A percentile compares a stretch with the other conserved stretches of the same genome.
Evolutionary conservation across 2,888 invertebrate genomes (phyloP).

Genomic region (Sesamia inferens): DNA sequence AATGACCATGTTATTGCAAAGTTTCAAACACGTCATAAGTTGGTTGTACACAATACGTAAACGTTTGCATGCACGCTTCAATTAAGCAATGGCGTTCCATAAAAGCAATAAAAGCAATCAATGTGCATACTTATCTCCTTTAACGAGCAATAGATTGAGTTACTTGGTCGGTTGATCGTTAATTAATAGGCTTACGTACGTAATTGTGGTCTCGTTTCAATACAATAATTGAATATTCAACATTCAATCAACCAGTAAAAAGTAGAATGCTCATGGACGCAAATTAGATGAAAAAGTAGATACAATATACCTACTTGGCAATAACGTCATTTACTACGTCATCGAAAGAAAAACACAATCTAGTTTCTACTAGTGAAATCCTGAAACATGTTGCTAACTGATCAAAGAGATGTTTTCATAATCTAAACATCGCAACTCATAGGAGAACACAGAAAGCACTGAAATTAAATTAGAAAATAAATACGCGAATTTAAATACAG

Average conservation of each 20-base stretch:
- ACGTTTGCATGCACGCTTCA: slow-evolving; percentile 32
- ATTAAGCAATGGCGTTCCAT: slow-evolving; percentile 48
- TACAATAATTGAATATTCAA: slow-evolving; percentile 52
- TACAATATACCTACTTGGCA: slow-evolving; percentile 12
- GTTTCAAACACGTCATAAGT: slow-evolving; percentile 33
- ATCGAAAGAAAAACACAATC: slow-evolving; percentile 48
- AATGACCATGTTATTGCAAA: slow-evolving; percentile 24
- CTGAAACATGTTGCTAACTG: slow-evolving; percentile 57
- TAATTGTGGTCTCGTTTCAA: slow-evolving; percentile 39
- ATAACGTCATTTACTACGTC: slow-evolving; percentile 55
- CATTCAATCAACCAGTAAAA: slow-evolving; percentile 20
- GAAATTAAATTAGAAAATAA: slow-evolving; percentile 15
- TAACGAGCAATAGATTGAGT: slow-evolving; percentile 58
- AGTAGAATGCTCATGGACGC: slow-evolving; percentile 20
- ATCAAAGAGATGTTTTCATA: slow-evolving; percentile 61
- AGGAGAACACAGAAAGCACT: slow-evolving; percentile 4
- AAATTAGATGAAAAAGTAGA: slow-evolving; percentile 22
- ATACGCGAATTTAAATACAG: slow-evolving; percentile 7
- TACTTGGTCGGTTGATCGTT: slow-evolving; percentile 44
- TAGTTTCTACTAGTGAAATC: slow-evolving; percentile 35
- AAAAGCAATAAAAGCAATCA: slow-evolving; percentile 53
- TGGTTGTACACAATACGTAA: slow-evolving; percentile 6
- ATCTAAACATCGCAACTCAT: slow-evolving; percentile 48
- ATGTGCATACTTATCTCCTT: slow-evolving; percentile 51
- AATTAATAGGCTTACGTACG: slow-evolving; percentile 46